phyloP scores from a whole-genome alignment of 2,797 vertebrate species.

The Acanthopagrus latus region DNA sequence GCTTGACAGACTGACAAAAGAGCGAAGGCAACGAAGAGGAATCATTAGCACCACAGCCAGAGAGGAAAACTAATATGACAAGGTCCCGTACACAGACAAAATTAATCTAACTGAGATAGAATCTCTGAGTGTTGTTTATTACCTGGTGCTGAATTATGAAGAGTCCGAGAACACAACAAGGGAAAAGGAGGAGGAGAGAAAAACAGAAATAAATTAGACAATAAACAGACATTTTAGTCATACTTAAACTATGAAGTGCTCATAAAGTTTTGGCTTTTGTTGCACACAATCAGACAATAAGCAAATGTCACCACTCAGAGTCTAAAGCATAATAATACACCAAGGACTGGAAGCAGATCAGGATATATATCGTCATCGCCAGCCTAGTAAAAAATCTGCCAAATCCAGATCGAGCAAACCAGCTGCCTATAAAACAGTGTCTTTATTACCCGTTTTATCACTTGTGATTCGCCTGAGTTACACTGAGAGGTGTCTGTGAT shows the following conservation, averaged over 20 bases:
- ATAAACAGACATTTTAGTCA: no score
- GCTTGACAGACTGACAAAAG: conserved; percentile 20
- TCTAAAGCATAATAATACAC: not conserved
- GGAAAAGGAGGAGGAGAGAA: conserved; percentile 11
- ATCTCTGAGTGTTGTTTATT: conserved; percentile 32
- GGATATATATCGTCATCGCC: not conserved
- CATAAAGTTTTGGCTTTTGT: no score
- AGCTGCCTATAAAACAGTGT: not conserved
- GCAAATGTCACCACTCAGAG: not conserved
- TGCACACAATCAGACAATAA: no score
- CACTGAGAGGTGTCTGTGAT: not conserved
- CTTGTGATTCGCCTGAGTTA: not conserved
- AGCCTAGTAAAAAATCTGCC: not conserved
- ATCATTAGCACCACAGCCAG: conserved; percentile 3
- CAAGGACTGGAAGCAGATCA: not conserved
- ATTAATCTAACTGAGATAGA: not conserved
- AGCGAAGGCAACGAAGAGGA: conserved; percentile 7
- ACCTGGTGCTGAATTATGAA: conserved; percentile 84
- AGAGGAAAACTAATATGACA: conserved; percentile 9
- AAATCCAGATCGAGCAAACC: not conserved
- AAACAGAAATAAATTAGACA: not conserved
- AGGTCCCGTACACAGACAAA: not conserved
- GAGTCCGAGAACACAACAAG: conserved; percentile 27
- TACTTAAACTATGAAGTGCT: no score
- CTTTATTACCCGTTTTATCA: not conserved